Evolutionary conservation across 2,888 invertebrate species (phyloP), one percentile per base, ranked within the genome.

Genomic region (Augochlorella aurata): DNA sequence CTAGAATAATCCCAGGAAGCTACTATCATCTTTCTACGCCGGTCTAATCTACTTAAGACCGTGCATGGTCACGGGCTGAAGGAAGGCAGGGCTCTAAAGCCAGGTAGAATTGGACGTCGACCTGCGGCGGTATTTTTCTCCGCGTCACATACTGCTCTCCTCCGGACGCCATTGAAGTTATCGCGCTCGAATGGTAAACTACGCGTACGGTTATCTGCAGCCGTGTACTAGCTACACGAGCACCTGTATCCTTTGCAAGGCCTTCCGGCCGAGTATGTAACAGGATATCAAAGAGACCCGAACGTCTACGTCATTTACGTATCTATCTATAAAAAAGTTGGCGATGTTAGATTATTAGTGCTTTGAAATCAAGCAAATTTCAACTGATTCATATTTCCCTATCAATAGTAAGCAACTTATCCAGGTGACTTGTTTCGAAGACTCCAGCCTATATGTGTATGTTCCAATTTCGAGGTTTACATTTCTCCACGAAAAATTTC

Each of bases 21-120:
- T 44, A 52, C 74, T 78, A 70, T 83, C 81, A 52, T 78, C 83
- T 79, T 83, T 85, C 79, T 54, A 47, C 45, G 50, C 63, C 29
- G 52, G 72, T 69, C 38, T 79, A 85, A 87, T 87, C 85, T 83
- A 65, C 83, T 86, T 83, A 84, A 87, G 81, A 47, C 63, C n/a
- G 45, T n/a, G 80, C 16, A 18, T 61, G 70, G 67, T 38, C 66
- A 73, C 63, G 68, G 74, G 70, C 29, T 21, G 66, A 49, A 67
- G 47, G 61, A 70, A 29, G 66, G 68, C 14, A 63, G 69, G 49
- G 44, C 38, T 75, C 12, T 29, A 76, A 79, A 87, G 74, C 76
- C 72, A 63, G 49, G 38, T 70, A 65, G 80, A 81, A 81, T 84
- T 78, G 82, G 71, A 84, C 79, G 21, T 79, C 18, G 52, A 52